Base-by-base conservation (phyloP, 1,140 invertebrate species). In the Brachionus manjavacas region DNA sequence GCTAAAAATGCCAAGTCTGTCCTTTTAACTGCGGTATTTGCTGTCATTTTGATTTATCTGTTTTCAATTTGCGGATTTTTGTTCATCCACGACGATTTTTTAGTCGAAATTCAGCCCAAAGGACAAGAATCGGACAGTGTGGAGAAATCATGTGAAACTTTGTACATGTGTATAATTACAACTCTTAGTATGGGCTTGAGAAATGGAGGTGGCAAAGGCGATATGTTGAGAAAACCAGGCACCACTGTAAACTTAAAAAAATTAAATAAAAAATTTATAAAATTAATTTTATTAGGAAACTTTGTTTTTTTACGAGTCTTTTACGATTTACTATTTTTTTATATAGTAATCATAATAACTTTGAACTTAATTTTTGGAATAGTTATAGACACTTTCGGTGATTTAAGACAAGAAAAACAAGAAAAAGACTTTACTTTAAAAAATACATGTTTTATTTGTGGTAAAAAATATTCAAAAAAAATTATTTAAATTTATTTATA, bases 281-380 rank as follows among this genome's bases (percentile, higher is more conserved):
- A 35, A 35, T 35, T 35, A 35, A 6, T 7, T 35, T 35, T 35
- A n/a, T n/a, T 89, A 97, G 95, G 96, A 98, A 91, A 92, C 94
- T 4, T 87, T 96, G 12, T 99, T 96, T 91, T 93, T 95, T 46
- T 94, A 94, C 92, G 97, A 87, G 96, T 99, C 46, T 92, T 99
- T 41, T 99, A 99, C 89, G 97, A 99, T 90, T 90, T 99, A 64
- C 92, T 98, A 12, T 99, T 99, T 93, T 99, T 96, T 93, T 99
- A 99, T 91, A 94, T 99, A 86, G 95, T 99, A 85, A 99, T 99
- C 88, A 97, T 99, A 92, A 99, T 99, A 87, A 95, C 99, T 68
- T 91, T 99, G 85, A 99, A 99, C 91, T 92, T 99, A 31, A 99
- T 99, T 89, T 99, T 99, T 92, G 97, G 98, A 95, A 97, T 99